Conservation (phyloP, 1,140 invertebrate species). For the Nomia melanderi region DNA sequence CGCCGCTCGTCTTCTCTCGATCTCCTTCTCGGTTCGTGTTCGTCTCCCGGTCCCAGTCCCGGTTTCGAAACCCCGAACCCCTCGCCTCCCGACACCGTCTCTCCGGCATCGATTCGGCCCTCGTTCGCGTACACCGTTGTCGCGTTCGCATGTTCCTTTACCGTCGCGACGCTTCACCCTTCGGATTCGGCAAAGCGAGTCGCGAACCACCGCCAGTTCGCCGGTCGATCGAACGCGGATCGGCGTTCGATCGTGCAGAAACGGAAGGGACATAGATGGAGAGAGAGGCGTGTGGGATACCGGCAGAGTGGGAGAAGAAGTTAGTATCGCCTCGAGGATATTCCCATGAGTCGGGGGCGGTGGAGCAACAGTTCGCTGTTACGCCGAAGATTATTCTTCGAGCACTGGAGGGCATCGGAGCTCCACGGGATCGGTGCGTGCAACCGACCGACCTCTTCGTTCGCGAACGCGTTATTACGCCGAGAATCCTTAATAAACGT, state of each 20-base stretch:
- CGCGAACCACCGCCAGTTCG: too few species aligned
- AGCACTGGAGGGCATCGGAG: conserved; percentile 51
- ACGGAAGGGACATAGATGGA: neutral
- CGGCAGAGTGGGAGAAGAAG: conserved; percentile 1
- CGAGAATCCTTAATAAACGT: conserved; percentile 66
- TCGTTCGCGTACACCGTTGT: too few species aligned
- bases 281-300: neutral
- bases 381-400: conserved; percentile 44
- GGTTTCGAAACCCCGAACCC: too few species aligned
- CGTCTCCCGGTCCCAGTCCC: neutral
- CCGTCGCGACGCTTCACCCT: too few species aligned
- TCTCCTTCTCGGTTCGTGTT: conserved; percentile 21
- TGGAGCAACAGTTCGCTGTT: conserved; percentile 52
- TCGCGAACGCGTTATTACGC: conserved; percentile 69
- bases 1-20: conserved; percentile 52
- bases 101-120: too few species aligned
- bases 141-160: too few species aligned
- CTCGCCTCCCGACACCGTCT: too few species aligned
- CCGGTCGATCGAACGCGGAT: too few species aligned
- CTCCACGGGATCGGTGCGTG: conserved; percentile 64
- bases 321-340: conserved; percentile 67
- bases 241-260: too few species aligned
- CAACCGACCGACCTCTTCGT: conserved; percentile 50
- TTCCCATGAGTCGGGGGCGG: conserved; percentile 78
- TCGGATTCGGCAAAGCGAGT: too few species aligned